These are phyloP conservation scores for Oenanthe melanoleuca DNA, from an alignment of 2,113 vertebrate genomes.

Conservation along the genomic window DNA sequence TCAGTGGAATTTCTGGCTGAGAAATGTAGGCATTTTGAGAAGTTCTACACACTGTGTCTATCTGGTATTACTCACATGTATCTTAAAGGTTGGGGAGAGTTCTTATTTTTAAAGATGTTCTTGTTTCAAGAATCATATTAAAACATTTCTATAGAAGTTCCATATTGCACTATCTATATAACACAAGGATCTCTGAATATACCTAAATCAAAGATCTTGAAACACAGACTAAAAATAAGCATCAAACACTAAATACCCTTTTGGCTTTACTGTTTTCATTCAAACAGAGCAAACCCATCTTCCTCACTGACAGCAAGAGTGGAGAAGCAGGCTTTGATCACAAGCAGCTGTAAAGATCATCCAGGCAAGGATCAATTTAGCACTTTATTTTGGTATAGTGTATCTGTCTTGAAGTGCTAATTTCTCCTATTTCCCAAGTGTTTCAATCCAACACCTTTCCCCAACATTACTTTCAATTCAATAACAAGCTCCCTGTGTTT, in stretches of 20 bases:
- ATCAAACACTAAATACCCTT: background rate
- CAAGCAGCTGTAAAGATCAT: background rate
- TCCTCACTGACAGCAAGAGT: background rate
- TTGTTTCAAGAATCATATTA: background rate
- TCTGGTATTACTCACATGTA: background rate
- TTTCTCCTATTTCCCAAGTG: background rate
- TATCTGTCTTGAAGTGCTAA: background rate
- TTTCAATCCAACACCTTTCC: background rate
- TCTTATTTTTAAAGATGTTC: background rate
- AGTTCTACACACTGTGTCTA: background rate
- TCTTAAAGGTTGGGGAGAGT: background rate
- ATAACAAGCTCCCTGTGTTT: background rate
- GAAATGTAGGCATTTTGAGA: background rate
- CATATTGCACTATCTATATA: background rate
- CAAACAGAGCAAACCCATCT: background rate
- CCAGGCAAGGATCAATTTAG: background rate
- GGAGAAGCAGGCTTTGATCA: conserved; percentile 4
- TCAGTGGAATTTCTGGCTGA: background rate
- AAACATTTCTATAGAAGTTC: background rate
- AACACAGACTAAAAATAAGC: conserved; percentile 4
- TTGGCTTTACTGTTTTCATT: background rate
- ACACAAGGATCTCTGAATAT: background rate
- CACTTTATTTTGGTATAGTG: background rate
- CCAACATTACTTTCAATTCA: background rate
- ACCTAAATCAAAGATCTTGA: background rate